Evolutionary conservation across 2,888 invertebrate species (phyloP), one percentile per base, ranked within the genome.

Genomic region (Pomacea canaliculata): DNA sequence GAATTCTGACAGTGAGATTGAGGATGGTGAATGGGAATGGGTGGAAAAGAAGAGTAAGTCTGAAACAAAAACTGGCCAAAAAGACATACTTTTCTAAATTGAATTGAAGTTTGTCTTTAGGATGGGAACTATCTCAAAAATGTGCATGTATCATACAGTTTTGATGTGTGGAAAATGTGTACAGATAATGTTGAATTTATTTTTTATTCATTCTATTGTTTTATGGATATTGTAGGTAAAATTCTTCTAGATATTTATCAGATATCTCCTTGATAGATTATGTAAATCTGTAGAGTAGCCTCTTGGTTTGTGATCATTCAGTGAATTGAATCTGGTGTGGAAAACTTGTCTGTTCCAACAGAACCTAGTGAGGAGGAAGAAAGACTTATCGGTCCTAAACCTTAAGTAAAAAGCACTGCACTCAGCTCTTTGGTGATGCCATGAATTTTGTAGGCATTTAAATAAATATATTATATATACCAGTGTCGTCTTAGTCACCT

Each of bases 1-100:
- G 18, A n/a, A n/a, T n/a, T 66, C 68, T 1, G 49, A 59, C 9
- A 77, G 74, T 51, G 81, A 73, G 1, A 96, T 97, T 90, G 96
- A 95, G 91, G 73, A 73, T 12, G 62, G 46, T 27, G 69, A 74
- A 0, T 79, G 76, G 13, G 83, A 80, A 13, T 76, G 75, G 75
- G 65, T 51, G 56, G 70, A 70, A 81, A 83, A 18, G 81, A 81
- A 37, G 77, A 73, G 23, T 85, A 77, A 23, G 77, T 82, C 7
- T 10, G 63, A 10, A 63, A 63, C 63, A n/a, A 63, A 63, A 27
- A 12, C 63, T 63, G 18, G 37, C 3, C 37, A 37, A 37, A 37
- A 63, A 63, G 63, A 27, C 5, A 63, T 1, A 18, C 5, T n/a
- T 23, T 23, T 12, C 19, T 12, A 5, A 10, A 63, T 9, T 67